These are phyloP conservation scores for Sitobion miscanthi DNA, from an alignment of 1,140 invertebrate genomes.

Conservation along the genomic window DNA sequence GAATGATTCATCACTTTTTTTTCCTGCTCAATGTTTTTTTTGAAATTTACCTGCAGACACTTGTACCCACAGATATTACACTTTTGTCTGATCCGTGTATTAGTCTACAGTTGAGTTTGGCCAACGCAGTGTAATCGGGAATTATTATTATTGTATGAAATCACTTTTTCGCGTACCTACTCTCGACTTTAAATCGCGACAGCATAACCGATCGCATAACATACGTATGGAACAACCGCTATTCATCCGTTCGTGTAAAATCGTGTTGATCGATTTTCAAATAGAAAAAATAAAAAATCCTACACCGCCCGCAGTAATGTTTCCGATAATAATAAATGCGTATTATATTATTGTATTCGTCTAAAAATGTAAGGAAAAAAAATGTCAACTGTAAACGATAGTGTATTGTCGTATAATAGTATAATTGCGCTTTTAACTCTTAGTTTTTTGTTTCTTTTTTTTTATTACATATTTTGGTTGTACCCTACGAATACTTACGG, in stretches of 20 bases:
- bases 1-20: not conserved
- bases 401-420: not conserved
- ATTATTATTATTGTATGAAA: not conserved
- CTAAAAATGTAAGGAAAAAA: not conserved
- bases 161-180: not conserved
- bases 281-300: not conserved
- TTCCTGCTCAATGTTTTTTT: not conserved
- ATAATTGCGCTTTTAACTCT: not conserved
- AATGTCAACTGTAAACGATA: not conserved
- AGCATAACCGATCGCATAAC: not conserved
- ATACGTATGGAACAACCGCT: not conserved
- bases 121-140: not conserved
- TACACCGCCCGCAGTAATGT: no score
- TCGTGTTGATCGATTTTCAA: not conserved
- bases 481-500: not conserved
- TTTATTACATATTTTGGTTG: not conserved
- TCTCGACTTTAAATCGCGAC: not conserved
- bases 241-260: not conserved
- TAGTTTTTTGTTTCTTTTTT: no score
- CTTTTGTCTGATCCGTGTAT: not conserved
- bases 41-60: not conserved
- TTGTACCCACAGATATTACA: not conserved
- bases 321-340: no score
- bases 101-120: not conserved
- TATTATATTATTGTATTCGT: not conserved